phyloP scores from a whole-genome alignment of 2,113 vertebrate species.

The Gambusia holbrooki region DNA sequence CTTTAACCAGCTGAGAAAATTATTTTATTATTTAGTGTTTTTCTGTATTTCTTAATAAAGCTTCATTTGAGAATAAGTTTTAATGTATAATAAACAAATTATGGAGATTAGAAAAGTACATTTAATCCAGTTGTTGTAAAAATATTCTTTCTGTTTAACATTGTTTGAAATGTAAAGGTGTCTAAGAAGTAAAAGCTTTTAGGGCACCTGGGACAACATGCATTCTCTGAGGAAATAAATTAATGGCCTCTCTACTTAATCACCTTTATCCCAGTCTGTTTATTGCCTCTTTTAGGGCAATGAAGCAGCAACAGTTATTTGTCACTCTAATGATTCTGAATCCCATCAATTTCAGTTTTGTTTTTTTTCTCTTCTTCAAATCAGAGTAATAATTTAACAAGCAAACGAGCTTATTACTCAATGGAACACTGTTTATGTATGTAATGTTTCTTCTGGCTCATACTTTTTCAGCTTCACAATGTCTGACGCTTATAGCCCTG shows the following conservation, averaged over 20 bases:
- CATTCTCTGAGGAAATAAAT: constrained; percentile 29
- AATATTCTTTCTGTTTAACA: too few species aligned
- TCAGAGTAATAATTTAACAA: constrained; percentile 24
- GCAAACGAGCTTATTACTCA: constrained; percentile 11
- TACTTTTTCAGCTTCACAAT: not conserved
- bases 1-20: too few species aligned
- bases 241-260: constrained; percentile 30
- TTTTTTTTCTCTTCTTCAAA: not conserved
- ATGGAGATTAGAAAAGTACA: not conserved
- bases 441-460: not conserved
- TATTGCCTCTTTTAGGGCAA: constrained; percentile 23
- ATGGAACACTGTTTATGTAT: not conserved
- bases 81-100: not conserved
- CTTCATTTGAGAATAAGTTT: not conserved
- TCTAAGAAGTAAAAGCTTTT: not conserved
- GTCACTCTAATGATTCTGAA: constrained; percentile 35
- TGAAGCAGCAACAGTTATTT: constrained; percentile 21
- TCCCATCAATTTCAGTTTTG: constrained; percentile 16
- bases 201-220: not conserved
- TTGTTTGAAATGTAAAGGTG: not conserved
- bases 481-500: not conserved
- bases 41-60: not conserved
- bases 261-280: constrained; percentile 22
- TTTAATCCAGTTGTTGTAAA: not conserved
- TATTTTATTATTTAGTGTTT: not conserved